phyloP scores from a whole-genome alignment of 2,888 invertebrate genomes.

The Lampropteryx suffumata region DNA sequence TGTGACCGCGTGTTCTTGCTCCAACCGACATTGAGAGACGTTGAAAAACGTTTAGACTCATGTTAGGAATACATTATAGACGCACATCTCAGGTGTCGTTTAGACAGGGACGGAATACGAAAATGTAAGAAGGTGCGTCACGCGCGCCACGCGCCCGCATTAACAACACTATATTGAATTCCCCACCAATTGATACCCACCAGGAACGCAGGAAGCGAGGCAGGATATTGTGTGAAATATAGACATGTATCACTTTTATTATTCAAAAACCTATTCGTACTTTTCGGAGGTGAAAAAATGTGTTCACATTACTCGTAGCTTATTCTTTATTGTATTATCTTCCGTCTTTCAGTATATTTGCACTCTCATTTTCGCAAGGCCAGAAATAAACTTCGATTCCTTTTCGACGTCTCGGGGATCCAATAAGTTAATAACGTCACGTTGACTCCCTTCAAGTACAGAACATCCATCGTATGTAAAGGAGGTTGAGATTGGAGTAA shows the following conservation, averaged over 20 bases:
- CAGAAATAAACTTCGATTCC: conserved; percentile 7
- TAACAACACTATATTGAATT: conserved; percentile 69
- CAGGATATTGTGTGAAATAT: conserved; percentile 58
- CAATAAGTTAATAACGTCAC: conserved; percentile 4
- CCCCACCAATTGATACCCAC: conserved; percentile 68
- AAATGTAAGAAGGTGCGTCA: conserved; percentile 44
- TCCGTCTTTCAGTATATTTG: conserved; percentile 7
- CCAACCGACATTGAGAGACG: conserved; percentile 40
- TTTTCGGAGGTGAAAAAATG: conserved; percentile 15
- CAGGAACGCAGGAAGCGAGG: conserved; percentile 62
- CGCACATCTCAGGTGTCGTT: conserved; percentile 55
- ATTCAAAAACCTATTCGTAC: conserved; percentile 28
- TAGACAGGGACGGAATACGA: conserved; percentile 59
- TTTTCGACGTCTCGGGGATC: conserved; percentile 1
- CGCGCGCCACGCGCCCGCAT: conserved; percentile 51
- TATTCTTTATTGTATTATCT: conserved; percentile 15
- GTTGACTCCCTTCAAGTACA: background rate
- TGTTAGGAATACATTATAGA: conserved; percentile 42
- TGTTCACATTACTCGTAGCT: conserved; percentile 7
- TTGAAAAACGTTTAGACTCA: conserved; percentile 51
- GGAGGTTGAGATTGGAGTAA: too few species aligned
- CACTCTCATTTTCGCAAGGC: background rate
- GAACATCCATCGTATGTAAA: too few species aligned
- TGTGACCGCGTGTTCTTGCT: conserved; percentile 34
- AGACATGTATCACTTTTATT: conserved; percentile 40